Evolutionary conservation across 2,113 vertebrate genomes (phyloP), one percentile per base, ranked within the genome.

Genomic region (Marmota monax): DNA sequence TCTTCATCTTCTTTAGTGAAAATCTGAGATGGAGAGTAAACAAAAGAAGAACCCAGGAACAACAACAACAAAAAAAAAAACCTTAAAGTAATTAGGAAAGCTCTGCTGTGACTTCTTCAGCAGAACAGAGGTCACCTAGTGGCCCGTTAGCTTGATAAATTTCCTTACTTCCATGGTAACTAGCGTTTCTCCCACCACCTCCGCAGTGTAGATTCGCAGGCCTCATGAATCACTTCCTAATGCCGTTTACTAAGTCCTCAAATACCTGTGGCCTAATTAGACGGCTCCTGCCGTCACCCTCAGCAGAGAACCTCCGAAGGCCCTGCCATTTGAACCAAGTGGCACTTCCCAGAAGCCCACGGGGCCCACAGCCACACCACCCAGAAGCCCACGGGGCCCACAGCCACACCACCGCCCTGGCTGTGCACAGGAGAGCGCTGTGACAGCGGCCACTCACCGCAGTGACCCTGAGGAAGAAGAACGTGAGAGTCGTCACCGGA

Each of bases 41-140:
- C 86, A 61, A 93, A 97, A 45, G 67, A 94, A 88, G 53, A 84
- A 79, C 34, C n/a, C 78, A 94, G 85, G 56, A 58, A 22, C 56
- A 16, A 53, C 51, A 53, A 53, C 17, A 56, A 56, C 13, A 56
- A 56, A 22, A 58, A 2, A 65, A 73, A 98, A 95, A 78, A 2
- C 61, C 94, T 93, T 96, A 90, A 96, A 97, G 89, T 96, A 96
- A 88, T 45, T 78, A 96, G 92, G 56, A 12, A 70, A 13, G 84
- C 93, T 51, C 67, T 88, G 91, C 45, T 58, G 53, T 77, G 51
- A 80, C 96, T 80, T 88, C 96, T 98, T 94, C 74, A 51, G 93
- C 58, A 86, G 92, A 86, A 20, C 85, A 92, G 90, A 96, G 97
- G 96, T 92, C 97, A 96, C 86, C 89, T 97, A 84, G 34, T 12